phyloP scores from a whole-genome alignment of 2,113 vertebrate genomes.

The Phyllopteryx taeniolatus region DNA sequence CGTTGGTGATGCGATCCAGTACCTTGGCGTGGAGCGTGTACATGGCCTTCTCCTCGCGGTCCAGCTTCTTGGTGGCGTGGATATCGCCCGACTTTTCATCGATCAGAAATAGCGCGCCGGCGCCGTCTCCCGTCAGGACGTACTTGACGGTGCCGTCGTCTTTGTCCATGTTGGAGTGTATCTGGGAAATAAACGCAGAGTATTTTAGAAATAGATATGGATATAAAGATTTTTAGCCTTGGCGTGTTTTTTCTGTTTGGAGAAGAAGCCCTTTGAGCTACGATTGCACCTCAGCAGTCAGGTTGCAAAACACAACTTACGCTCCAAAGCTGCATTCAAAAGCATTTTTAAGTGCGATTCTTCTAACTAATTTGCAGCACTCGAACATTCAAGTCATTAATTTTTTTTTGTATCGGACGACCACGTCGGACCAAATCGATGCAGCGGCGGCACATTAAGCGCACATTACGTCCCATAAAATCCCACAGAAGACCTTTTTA shows the following conservation, averaged over 20 bases:
- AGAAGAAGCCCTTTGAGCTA: neutral
- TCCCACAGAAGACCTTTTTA: constrained; percentile 5
- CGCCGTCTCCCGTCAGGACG: constrained; percentile 91
- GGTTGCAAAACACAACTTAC: neutral
- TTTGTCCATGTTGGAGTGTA: constrained; percentile 96
- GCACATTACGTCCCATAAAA: neutral
- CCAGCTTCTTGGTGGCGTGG: constrained; percentile 92
- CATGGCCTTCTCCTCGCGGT: constrained; percentile 92
- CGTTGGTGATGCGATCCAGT: constrained; percentile 84
- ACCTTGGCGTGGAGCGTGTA: constrained; percentile 92
- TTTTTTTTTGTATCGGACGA: neutral
- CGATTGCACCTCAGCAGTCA: neutral
- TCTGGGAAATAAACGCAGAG: constrained; percentile 61
- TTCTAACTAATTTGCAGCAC: neutral
- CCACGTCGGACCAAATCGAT: neutral
- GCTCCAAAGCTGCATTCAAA: neutral
- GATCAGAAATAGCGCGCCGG: constrained; percentile 90
- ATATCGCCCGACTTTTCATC: constrained; percentile 98
- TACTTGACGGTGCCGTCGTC: constrained; percentile 93
- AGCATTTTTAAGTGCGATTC: neutral
- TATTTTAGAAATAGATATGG: neutral
- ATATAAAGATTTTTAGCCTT: neutral
- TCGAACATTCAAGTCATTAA: neutral
- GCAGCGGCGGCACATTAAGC: neutral
- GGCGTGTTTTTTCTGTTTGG: neutral